Conservation (phyloP, 2,113 vertebrate genomes). For the Leptodactylus fuscus region DNA sequence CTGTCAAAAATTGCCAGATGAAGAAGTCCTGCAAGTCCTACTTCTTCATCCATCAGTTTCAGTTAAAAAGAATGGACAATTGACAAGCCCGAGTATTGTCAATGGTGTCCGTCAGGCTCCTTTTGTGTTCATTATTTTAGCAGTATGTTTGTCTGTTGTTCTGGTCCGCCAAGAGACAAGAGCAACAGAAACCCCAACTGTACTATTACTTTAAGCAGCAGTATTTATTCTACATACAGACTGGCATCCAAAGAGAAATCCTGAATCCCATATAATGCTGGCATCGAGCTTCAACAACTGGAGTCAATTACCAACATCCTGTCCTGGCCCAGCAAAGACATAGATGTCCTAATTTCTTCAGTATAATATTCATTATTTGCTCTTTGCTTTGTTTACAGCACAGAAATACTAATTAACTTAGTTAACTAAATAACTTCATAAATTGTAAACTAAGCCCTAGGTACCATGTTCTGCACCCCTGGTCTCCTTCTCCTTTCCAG, state of each 20-base stretch:
- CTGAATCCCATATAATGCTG: neutral
- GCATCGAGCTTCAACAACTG: constrained; percentile 7
- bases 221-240: neutral
- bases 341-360: neutral
- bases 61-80: too few species aligned
- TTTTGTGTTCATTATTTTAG: too few species aligned
- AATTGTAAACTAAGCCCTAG: neutral
- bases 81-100: too few species aligned
- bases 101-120: too few species aligned
- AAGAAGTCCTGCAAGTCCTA: too few species aligned
- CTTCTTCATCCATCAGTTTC: too few species aligned
- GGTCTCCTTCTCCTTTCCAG: too few species aligned
- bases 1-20: too few species aligned
- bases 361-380: neutral
- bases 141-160: too few species aligned
- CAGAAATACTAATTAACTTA: neutral
- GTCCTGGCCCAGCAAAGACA: constrained; percentile 4
- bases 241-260: neutral
- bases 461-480: too few species aligned
- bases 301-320: constrained; percentile 38
- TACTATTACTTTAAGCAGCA: neutral
- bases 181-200: too few species aligned
- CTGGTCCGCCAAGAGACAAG: too few species aligned
- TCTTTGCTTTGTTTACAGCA: neutral
- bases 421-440: neutral